Conservation (phyloP, 2,888 invertebrate genomes). For the Cryptus viduatorius region DNA sequence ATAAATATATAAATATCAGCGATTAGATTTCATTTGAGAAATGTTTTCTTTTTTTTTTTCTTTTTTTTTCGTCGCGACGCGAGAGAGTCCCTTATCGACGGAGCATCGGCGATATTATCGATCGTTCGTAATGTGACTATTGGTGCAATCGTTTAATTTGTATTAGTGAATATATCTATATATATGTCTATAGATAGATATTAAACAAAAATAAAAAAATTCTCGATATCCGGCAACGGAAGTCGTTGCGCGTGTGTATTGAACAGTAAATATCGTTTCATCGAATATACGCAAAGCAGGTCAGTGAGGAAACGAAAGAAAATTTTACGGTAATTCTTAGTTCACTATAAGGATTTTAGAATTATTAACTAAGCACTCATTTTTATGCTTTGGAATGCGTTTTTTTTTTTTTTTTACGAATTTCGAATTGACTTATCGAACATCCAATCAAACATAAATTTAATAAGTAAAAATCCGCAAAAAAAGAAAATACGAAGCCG, state of each 20-base stretch:
- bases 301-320: constrained; percentile 53
- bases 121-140: constrained; percentile 25
- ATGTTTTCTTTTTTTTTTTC: constrained; percentile 23
- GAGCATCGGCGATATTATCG: constrained; percentile 35
- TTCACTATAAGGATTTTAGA: constrained; percentile 6
- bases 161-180: neutral
- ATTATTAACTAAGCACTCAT: neutral
- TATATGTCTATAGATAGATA: neutral
- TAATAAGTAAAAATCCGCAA: neutral
- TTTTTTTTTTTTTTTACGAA: constrained; percentile 9
- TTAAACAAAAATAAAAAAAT: constrained; percentile 1
- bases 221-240: constrained; percentile 42
- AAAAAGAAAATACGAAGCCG: constrained; percentile 1
- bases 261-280: constrained; percentile 50
- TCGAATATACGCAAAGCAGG: constrained; percentile 63
- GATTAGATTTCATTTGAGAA: constrained; percentile 19
- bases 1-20: neutral
- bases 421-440: neutral
- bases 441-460: neutral
- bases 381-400: neutral
- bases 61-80: constrained; percentile 24
- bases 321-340: constrained; percentile 46
- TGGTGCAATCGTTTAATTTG: neutral
- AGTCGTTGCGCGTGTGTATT: constrained; percentile 37
- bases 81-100: constrained; percentile 32